phyloP scores from a whole-genome alignment of 1,140 invertebrate genomes.

The Sarcophaga peregrina region DNA sequence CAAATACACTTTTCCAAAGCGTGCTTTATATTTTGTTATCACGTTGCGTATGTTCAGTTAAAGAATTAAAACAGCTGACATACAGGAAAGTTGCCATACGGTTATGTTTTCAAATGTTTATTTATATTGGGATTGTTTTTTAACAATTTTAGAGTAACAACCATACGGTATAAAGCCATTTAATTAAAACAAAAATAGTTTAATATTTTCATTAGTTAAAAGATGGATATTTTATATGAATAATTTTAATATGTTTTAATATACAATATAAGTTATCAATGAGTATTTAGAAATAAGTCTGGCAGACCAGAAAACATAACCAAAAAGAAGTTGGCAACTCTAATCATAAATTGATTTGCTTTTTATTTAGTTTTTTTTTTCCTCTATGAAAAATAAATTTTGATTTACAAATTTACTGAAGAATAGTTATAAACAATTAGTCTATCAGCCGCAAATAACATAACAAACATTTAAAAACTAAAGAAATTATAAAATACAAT shows the following conservation, averaged over 20 bases:
- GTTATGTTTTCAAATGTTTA: too few relatives aligned
- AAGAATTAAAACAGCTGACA: not conserved
- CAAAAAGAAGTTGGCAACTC: not conserved
- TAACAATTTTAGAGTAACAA: too few relatives aligned
- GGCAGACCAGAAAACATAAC: not conserved
- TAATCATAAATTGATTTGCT: not conserved
- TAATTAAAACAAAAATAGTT: too few relatives aligned
- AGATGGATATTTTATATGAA: too few relatives aligned
- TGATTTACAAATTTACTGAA: not conserved
- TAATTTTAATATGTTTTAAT: too few relatives aligned
- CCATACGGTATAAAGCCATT: too few relatives aligned
- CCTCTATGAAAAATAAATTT: not conserved
- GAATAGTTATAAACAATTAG: not conserved
- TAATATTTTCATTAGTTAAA: too few relatives aligned
- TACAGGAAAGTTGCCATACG: not conserved
- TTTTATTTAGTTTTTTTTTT: not conserved
- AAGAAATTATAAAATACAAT: conserved; percentile 44
- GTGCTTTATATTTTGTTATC: conserved; percentile 26
- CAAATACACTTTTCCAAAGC: not conserved
- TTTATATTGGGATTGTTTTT: too few relatives aligned
- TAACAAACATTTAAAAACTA: not conserved
- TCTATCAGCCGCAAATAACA: not conserved
- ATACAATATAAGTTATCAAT: too few relatives aligned
- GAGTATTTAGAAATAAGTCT: too few relatives aligned
- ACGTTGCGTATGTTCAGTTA: conserved; percentile 23